Evolutionary conservation across 2,797 vertebrate species (phyloP), one percentile per base, ranked within the genome.

Genomic region (Ceryle rudis): DNA sequence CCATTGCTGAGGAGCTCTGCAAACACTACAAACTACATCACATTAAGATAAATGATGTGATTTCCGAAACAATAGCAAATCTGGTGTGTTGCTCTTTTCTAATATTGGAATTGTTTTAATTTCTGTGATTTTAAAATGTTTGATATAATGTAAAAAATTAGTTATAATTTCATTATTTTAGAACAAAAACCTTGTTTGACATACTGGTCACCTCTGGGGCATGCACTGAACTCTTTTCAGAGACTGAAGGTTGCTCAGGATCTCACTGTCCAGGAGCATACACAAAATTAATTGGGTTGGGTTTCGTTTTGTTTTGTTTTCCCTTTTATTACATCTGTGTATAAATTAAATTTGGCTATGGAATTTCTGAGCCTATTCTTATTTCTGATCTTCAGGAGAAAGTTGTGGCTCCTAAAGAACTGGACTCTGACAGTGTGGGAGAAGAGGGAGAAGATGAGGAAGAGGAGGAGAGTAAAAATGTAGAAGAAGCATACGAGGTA

Each of bases 21-120:
- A 98, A 98, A 42, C 90, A 98, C 94, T 99, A 99, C 98, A 98
- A 97, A 67, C 95, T 99, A 33, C 99, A 99, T 82, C 98, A 99
- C 94, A 72, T 99, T 80, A 98, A 95, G 19, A 75, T 98, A 81
- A 98, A 98, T 83, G 98, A 98, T 4, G 96, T 98, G 55, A 97
- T 99, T 92, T 58, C 98, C 7, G 98, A 99, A 94, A 97, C 98
- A 87, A 97, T 99, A n/a, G 72, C 97, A 28, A 82, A 97, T 12
- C 98, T 99, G 98, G 99, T 99, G 83, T 94, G 98, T 93, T 72
- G 9, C 26, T 65, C 11, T 61, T 94, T 84, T 64, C 54, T 58
- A 55, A 16, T 66, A 42, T 72, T 70, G 21, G 16, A 55, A 9
- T 29, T 92, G 33, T 64, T 72, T 87, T 75, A n/a, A 52, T 60